Percentiles rank a stretch among this genome's conserved stretches.
Conservation (phyloP, 2,113 vertebrate species). For the Apodemus sylvaticus region DNA sequence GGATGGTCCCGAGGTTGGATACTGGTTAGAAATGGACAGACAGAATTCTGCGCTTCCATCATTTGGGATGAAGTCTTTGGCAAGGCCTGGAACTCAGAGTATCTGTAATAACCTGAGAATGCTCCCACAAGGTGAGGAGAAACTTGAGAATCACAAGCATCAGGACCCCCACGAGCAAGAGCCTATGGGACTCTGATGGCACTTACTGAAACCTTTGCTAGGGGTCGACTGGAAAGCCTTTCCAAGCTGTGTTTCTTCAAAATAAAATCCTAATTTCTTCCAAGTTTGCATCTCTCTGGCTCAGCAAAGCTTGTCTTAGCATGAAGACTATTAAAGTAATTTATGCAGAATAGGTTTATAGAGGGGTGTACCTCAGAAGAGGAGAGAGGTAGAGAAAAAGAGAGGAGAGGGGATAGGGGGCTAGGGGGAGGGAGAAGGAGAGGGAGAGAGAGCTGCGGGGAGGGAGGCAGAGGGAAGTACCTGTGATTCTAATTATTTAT, state of each 20-base stretch:
- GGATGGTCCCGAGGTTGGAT: not conserved
- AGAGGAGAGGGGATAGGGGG: no score
- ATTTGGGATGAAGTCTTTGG: not conserved
- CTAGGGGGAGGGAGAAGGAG: fast-evolving
- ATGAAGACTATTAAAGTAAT: constrained; percentile 73
- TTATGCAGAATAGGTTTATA: not conserved
- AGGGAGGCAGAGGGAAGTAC: fast-evolving
- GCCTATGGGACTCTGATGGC: not conserved
- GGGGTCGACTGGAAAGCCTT: constrained; percentile 34
- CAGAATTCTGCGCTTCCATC: not conserved
- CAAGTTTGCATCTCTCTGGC: constrained; percentile 75
- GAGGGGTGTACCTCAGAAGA: not conserved
- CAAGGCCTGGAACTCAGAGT: not conserved
- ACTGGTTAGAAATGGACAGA: not conserved
- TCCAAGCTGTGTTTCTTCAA: constrained; percentile 82
- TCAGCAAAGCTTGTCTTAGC: constrained; percentile 59
- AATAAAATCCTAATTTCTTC: constrained; percentile 77
- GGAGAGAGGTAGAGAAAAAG: not conserved
- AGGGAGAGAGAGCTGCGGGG: not conserved
- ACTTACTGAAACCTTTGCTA: not conserved
- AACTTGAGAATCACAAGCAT: not conserved
- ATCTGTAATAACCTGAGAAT: not conserved
- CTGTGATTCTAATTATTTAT: not conserved
- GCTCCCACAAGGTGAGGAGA: not conserved
- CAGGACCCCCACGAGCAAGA: not conserved